Evolutionary conservation across 2,113 vertebrate species (phyloP).

Genomic region (Hemiprocne comata): DNA sequence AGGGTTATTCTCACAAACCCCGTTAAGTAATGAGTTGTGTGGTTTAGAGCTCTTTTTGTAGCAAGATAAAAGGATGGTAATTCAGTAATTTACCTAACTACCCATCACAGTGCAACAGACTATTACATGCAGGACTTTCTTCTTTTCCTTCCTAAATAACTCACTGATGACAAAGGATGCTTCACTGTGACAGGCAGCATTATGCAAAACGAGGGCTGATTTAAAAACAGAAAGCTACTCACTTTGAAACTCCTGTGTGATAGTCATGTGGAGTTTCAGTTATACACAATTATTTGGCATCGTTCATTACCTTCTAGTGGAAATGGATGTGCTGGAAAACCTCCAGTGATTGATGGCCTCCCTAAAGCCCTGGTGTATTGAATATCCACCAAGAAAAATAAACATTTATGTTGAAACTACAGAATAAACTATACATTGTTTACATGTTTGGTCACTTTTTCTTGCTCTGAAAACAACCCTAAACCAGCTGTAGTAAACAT

Average conservation of each 20-base stretch:
- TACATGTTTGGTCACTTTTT: background rate
- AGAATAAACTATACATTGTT: background rate
- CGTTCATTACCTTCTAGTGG: background rate
- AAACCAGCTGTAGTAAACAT: background rate
- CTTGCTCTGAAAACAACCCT: background rate
- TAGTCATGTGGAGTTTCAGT: background rate
- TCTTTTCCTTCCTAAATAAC: background rate
- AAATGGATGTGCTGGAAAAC: background rate
- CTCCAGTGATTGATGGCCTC: background rate
- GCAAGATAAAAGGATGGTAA: background rate
- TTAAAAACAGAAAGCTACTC: background rate
- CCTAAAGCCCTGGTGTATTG: background rate
- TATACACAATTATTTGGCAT: background rate
- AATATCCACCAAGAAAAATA: background rate
- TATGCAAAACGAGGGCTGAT: background rate
- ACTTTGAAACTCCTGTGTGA: background rate
- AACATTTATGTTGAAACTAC: background rate
- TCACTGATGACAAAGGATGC: background rate
- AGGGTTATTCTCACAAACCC: background rate
- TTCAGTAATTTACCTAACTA: background rate
- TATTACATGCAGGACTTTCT: background rate
- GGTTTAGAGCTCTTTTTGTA: background rate
- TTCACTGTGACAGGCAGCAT: background rate
- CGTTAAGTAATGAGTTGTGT: rapidly evolving
- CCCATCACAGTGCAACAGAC: background rate